Base-by-base conservation (phyloP, 64 coral and sea anemone species). In the Montipora efflorescens region DNA sequence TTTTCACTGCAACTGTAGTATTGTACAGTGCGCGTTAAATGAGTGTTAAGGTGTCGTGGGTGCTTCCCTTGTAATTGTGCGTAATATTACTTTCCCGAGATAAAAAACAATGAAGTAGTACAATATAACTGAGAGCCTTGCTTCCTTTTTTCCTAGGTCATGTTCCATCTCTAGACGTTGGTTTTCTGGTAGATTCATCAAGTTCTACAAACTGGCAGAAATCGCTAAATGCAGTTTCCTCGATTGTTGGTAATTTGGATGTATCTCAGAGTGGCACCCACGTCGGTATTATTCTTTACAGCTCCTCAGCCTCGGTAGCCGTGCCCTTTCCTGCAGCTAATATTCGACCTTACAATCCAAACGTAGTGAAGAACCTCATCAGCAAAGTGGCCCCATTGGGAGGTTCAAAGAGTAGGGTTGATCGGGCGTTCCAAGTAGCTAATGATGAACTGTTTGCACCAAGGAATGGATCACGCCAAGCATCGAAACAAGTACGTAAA, bases 121-220 rank as follows among this genome's bases (percentile, higher is more conserved):
- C 28, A 36, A 36, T 36, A 36, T 36, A 36, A 36, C 28, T 36
- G 28, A 36, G 28, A 36, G 28, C 28, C 28, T 36, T 2, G 28
- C 28, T 36, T 36, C 28, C 9, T 77, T 59, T 67, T n/a, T 47
- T 5, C 16, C 21, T 23, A 93, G 92, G 92, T 13, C 75, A 23
- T 14, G 78, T 76, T 44, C 70, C 74, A 52, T 71, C 75, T n/a
- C 64, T 96, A 18, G 95, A 96, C 48, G 58, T 96, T 72, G 95
- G 52, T 55, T 94, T 97, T 78, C 18, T 97, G 44, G 72, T 94
- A 64, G 95, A 97, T 83, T 92, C 95, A 15, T 94, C 95, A 55
- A 59, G 82, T 11, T 10, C 50, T 79, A 92, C 74, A 14, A 94
- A 97, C 89, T 97, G 95, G 95, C 59, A 69, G 44, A 86, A 77